Evolutionary conservation across 2,888 invertebrate genomes (phyloP), one percentile per base, ranked within the genome.

Genomic region (Folsomia manolachei): DNA sequence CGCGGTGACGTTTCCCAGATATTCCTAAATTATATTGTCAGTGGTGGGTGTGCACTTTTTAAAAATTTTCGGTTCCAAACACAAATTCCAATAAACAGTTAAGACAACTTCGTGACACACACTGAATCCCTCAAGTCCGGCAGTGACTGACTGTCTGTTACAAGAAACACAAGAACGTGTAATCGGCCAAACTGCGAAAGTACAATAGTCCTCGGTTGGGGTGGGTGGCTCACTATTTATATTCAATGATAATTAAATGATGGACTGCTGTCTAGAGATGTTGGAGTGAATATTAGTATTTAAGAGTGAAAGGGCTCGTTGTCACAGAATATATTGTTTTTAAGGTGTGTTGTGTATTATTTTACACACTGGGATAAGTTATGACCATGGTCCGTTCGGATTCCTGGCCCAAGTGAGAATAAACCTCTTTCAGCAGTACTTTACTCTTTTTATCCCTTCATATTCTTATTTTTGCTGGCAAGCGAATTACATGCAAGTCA

Each of bases 191-290:
- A 39, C 39, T 63, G 21, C 70, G 19, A 63, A 65, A 71, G 67
- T 60, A 71, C 70, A 73, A 71, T 73, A 71, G 71, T 56, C 39
- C 39, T 39, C 63, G 64, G 25, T 21, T 26, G 27, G 63, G 71
- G 71, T 73, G 73, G 71, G 73, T 69, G 73, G 68, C 63, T 63
- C 60, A n/a, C 52, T 73, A 73, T 73, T 73, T 73, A 73, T 73
- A 73, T 71, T 39, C 69, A 64, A 68, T 53, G 52, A 24, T 21
- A 21, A 62, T 24, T 62, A 21, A 62, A 24, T 62, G 25, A 14
- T 19, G 56, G 1, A 62, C 60, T 24, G 62, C 24, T 56, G 25
- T 24, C 39, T 39, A 14, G 39, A 39, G 39, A 39, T 14, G 39
- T n/a, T n/a, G n/a, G n/a, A n/a, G n/a, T n/a, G n/a, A n/a, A n/a